Evolutionary conservation across 2,113 vertebrate species (phyloP).

Genomic region (Chaetops frenatus): DNA sequence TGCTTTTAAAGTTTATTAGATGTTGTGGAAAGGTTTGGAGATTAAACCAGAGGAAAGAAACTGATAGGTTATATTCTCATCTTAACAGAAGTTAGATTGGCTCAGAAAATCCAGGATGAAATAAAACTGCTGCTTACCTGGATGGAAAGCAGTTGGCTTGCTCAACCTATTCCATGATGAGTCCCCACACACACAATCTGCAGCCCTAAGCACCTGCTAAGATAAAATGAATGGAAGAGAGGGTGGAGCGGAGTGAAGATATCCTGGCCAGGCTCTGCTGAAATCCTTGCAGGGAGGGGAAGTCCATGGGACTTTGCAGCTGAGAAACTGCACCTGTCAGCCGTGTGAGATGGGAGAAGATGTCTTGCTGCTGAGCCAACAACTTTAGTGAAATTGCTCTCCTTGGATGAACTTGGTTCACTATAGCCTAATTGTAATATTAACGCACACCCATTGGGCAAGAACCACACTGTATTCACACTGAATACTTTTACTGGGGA

Average conservation of each 20-base stretch:
- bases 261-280: neutral
- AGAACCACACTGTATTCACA: neutral
- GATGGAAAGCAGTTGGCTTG: neutral
- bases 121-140: neutral
- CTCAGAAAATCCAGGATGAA: neutral
- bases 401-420: neutral
- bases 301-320: neutral
- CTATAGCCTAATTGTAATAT: neutral
- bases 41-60: neutral
- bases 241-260: neutral
- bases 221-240: neutral
- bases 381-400: fast-evolving
- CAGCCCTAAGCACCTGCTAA: neutral
- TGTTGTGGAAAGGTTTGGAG: neutral
- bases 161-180: neutral
- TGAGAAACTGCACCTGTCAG: neutral
- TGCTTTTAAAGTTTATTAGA: neutral
- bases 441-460: no score
- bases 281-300: neutral
- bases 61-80: neutral
- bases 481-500: neutral
- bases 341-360: neutral
- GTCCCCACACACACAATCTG: neutral
- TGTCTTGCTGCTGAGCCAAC: neutral
- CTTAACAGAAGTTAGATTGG: neutral